Percentiles rank a stretch among this genome's conserved stretches.
Conservation (phyloP, 2,888 invertebrate species). For the Drosophila lacicola region DNA sequence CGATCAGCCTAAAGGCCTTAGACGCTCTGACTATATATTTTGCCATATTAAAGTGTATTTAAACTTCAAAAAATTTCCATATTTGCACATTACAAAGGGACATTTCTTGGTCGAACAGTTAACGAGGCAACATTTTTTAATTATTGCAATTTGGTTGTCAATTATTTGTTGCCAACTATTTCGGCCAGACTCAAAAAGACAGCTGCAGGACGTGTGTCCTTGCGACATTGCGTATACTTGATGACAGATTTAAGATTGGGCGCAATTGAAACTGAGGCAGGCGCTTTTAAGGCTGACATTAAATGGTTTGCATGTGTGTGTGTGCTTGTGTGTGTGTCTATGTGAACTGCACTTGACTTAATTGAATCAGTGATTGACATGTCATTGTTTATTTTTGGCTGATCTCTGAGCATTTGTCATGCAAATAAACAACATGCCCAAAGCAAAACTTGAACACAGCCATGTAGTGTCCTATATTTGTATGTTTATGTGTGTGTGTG, state of each 20-base stretch:
- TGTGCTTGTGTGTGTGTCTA: slow-evolving; percentile 21
- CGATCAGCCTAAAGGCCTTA: too few species aligned
- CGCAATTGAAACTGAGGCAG: slow-evolving; percentile 38
- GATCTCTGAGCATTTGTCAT: slow-evolving; percentile 40
- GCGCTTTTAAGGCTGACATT: slow-evolving; percentile 15
- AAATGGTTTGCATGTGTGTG: neutral
- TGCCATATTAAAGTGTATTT: too few species aligned
- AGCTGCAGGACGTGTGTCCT: neutral
- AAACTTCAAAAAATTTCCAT: too few species aligned
- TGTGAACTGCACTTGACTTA: slow-evolving; percentile 67
- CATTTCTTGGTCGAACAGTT: neutral
- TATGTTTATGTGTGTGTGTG: slow-evolving; percentile 12
- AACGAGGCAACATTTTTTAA: neutral
- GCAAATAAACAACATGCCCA: slow-evolving; percentile 40
- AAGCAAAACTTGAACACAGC: slow-evolving; percentile 18
- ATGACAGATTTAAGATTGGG: slow-evolving; percentile 33
- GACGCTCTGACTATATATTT: too few species aligned
- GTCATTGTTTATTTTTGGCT: slow-evolving; percentile 40
- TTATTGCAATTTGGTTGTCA: slow-evolving; percentile 14
- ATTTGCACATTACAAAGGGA: neutral
- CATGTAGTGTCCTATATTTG: slow-evolving; percentile 13
- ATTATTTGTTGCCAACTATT: slow-evolving; percentile 58
- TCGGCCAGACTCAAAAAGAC: slow-evolving; percentile 31
- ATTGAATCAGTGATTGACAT: slow-evolving; percentile 75
- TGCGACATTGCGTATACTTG: slow-evolving; percentile 35